phyloP scores from a whole-genome alignment of 2,888 invertebrate genomes.

The Lasioglossum zephyrum region DNA sequence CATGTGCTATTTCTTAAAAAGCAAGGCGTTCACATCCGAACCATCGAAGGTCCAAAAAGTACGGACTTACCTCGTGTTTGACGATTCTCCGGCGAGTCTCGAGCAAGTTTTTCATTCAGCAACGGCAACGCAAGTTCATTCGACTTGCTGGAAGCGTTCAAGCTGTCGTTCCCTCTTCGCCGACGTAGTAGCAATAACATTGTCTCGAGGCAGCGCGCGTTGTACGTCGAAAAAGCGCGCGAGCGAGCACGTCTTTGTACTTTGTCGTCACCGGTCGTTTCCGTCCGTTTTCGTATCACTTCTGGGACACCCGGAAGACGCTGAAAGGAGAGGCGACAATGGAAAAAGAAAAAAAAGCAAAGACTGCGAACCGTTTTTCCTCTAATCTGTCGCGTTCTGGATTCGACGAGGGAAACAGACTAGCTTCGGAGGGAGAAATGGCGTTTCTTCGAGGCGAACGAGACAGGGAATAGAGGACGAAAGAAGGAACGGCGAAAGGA shows the following conservation, averaged over 20 bases:
- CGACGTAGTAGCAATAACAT: background rate
- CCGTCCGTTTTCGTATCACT: background rate
- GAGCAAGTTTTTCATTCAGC: background rate
- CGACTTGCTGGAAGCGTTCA: slow-evolving; percentile 7
- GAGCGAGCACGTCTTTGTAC: slow-evolving; percentile 17
- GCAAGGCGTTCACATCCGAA: background rate
- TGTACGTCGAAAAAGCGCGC: background rate
- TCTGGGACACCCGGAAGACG: background rate
- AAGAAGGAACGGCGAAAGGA: slow-evolving; percentile 49
- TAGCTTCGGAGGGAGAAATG: slow-evolving; percentile 12
- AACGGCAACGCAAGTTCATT: background rate
- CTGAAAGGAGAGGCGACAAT: background rate
- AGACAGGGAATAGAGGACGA: slow-evolving; percentile 43
- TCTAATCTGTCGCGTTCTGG: slow-evolving; percentile 42
- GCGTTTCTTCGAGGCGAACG: slow-evolving; percentile 16
- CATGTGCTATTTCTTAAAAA: background rate
- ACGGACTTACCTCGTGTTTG: background rate
- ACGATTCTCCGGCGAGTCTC: background rate
- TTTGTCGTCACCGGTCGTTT: background rate
- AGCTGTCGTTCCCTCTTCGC: background rate
- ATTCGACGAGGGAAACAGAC: background rate
- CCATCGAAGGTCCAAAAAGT: background rate
- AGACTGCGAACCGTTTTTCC: slow-evolving; percentile 27
- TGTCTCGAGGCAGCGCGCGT: background rate
- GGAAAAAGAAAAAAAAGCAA: background rate